Evolutionary conservation across 2,113 vertebrate genomes (phyloP).

Genomic region (Clarias magur): DNA sequence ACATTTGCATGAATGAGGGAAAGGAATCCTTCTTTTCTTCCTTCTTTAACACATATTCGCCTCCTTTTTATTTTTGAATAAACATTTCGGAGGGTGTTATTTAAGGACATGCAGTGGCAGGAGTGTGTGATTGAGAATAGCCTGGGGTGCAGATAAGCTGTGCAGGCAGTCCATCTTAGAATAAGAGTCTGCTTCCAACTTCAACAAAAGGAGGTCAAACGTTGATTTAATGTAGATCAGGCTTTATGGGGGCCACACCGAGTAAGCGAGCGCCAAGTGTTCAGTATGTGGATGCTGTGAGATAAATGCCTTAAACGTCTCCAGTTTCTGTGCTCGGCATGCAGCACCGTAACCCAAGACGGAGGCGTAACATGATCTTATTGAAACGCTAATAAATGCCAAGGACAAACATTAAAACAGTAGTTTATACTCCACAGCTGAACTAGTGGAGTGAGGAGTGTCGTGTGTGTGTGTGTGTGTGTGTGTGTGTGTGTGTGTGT

Average conservation of each 20-base stretch:
- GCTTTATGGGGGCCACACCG: constrained; percentile 22
- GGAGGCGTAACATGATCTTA: constrained; percentile 47
- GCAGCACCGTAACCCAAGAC: constrained; percentile 32
- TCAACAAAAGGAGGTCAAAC: constrained; percentile 33
- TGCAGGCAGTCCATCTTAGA: background rate
- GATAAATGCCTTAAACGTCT: constrained; percentile 42
- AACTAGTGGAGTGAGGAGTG: constrained; percentile 29
- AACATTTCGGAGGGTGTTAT: constrained; percentile 13
- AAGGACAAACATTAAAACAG: constrained; percentile 42
- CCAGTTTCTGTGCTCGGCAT: constrained; percentile 28
- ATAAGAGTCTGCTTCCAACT: constrained; percentile 5
- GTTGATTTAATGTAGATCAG: constrained; percentile 37
- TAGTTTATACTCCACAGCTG: constrained; percentile 52
- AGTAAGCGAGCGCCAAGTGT: constrained; percentile 25
- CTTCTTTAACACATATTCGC: background rate
- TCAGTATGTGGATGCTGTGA: constrained; percentile 37
- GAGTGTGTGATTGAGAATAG: constrained; percentile 4
- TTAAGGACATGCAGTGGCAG: constrained; percentile 20
- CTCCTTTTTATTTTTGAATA: background rate
- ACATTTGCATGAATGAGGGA: background rate
- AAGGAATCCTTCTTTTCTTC: background rate
- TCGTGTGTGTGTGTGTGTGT: background rate
- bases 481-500: background rate
- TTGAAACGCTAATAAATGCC: constrained; percentile 49
- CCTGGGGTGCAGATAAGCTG: constrained; percentile 2